phyloP scores from a whole-genome alignment of 1,140 invertebrate genomes.

The Zaprionus ornatus region DNA sequence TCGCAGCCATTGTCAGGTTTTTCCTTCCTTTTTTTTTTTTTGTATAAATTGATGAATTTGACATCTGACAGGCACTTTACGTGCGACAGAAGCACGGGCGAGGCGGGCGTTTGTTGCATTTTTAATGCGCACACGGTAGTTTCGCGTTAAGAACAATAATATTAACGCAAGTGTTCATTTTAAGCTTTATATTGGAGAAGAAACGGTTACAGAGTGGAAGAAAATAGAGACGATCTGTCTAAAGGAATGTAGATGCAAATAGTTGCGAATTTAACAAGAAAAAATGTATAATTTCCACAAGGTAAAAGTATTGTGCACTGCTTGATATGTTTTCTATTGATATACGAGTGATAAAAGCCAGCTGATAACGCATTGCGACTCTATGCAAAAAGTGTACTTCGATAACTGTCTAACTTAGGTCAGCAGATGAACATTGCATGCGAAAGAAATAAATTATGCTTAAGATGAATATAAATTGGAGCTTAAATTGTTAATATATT shows the following conservation, averaged over 20 bases:
- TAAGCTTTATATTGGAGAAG: background rate
- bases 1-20: constrained; percentile 12
- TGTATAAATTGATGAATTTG: constrained; percentile 44
- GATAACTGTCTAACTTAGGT: no score
- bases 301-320: no score
- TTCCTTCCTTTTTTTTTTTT: background rate
- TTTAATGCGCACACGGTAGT: background rate
- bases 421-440: no score
- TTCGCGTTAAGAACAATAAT: background rate
- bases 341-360: no score
- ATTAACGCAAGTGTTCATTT: background rate
- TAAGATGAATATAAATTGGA: no score
- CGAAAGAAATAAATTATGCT: no score
- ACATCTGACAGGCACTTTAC: constrained; percentile 52
- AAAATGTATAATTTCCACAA: no score
- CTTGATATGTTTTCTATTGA: no score
- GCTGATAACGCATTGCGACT: no score
- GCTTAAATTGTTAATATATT: no score
- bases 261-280: background rate
- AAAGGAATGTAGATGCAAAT: background rate
- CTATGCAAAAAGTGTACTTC: no score
- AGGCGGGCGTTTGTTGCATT: background rate
- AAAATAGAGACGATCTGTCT: background rate
- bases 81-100: background rate
- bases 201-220: background rate